Conservation (phyloP, 1,140 invertebrate genomes). For the Drosophila orena region DNA sequence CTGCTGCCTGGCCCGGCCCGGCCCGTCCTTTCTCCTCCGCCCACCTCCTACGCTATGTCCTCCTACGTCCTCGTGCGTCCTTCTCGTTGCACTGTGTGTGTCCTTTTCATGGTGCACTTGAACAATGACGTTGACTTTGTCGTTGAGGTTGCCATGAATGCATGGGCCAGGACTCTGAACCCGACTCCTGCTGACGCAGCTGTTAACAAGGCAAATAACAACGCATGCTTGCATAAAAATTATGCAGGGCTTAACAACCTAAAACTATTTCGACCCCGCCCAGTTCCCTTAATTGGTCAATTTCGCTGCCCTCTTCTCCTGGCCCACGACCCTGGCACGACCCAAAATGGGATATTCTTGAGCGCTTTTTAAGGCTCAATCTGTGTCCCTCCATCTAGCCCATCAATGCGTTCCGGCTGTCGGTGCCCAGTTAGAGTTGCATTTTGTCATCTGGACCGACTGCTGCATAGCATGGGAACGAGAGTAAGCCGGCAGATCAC, state of each 20-base stretch:
- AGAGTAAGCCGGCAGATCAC: conserved; percentile 26
- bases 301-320: conserved; percentile 28
- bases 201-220: conserved; percentile 74
- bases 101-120: conserved; percentile 53
- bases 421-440: conserved; percentile 17
- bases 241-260: conserved; percentile 51
- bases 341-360: conserved; percentile 6
- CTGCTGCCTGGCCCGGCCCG: conserved; percentile 18
- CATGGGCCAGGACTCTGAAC: conserved; percentile 21
- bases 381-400: background rate
- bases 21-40: background rate
- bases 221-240: conserved; percentile 62
- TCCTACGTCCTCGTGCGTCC: too few species aligned
- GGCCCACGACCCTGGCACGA: conserved; percentile 22
- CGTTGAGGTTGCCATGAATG: conserved; percentile 59
- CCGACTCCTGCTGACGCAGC: conserved; percentile 53
- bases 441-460: conserved; percentile 19
- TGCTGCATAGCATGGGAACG: conserved; percentile 3
- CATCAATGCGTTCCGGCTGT: conserved; percentile 33
- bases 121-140: conserved; percentile 71
- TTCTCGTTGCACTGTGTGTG: conserved; percentile 24
- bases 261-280: conserved; percentile 46
- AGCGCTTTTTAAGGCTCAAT: conserved; percentile 12
- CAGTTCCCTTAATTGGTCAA: conserved; percentile 52
- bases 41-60: too few species aligned